Percentiles rank a stretch among this genome's conserved stretches.
These are phyloP conservation scores for Drosophila malerkotliana DNA, from an alignment of 1,140 invertebrate species.

Conservation along the genomic window DNA sequence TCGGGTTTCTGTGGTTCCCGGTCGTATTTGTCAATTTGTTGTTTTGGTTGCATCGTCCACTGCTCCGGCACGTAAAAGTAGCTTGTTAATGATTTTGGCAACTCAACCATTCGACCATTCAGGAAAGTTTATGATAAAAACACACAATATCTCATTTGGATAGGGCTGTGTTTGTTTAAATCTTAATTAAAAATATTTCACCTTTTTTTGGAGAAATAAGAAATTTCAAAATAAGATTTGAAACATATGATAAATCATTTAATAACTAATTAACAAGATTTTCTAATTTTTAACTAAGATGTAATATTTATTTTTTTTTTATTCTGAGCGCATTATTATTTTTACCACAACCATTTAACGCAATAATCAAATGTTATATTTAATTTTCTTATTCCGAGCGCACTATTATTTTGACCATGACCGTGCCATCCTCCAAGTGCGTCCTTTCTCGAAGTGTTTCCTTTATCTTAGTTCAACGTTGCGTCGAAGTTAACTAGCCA, in stretches of 20 bases:
- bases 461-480: conserved; percentile 48
- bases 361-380: too few species aligned
- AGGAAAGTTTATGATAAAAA: conserved; percentile 31
- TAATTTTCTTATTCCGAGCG: neutral
- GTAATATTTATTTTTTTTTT: neutral
- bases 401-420: neutral
- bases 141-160: neutral
- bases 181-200: neutral
- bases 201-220: too few species aligned
- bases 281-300: too few species aligned
- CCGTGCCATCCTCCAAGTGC: conserved; percentile 20
- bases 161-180: neutral
- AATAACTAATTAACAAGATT: too few species aligned
- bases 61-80: conserved; percentile 24
- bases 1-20: conserved; percentile 4
- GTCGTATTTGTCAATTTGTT: conserved; percentile 39
- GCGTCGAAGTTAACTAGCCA: conserved; percentile 56
- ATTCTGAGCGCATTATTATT: neutral
- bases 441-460: conserved; percentile 37
- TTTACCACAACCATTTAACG: too few species aligned
- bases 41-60: conserved; percentile 12
- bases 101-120: conserved; percentile 32
- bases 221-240: too few species aligned
- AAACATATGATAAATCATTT: too few species aligned
- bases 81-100: conserved; percentile 50